Evolutionary conservation across 2,113 vertebrate species (phyloP).

Genomic region (Cynopterus brachyotis): DNA sequence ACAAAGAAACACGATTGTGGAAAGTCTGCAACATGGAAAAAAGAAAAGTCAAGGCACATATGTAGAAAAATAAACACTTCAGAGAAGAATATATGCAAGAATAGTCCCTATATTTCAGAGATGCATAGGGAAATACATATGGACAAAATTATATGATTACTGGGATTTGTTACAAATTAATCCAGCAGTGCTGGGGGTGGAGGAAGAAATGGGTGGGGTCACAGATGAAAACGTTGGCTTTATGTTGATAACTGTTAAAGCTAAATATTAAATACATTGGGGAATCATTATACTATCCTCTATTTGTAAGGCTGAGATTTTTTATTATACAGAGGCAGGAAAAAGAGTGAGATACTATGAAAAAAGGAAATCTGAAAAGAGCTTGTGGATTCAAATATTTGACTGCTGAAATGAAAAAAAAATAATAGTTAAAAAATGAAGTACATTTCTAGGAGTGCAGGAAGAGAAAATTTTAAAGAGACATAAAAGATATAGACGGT

Average conservation of each 20-base stretch:
- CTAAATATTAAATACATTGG: not conserved
- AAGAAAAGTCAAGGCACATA: not conserved
- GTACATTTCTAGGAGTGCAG: not conserved
- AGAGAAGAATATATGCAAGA: not conserved
- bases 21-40: not conserved
- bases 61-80: not conserved
- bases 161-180: not conserved
- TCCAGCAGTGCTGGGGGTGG: not conserved
- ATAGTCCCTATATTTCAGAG: not conserved
- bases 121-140: fast-evolving
- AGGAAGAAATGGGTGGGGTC: not conserved
- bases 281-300: not conserved
- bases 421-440: not conserved
- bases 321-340: not conserved
- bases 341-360: not conserved
- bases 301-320: not conserved
- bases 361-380: not conserved
- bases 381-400: not conserved
- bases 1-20: not conserved
- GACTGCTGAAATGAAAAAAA: not conserved
- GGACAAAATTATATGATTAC: not conserved
- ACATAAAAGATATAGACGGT: not conserved
- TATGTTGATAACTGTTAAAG: not conserved
- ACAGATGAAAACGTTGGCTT: not conserved
- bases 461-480: not conserved